phyloP scores from a whole-genome alignment of 2,113 vertebrate species.

The Xenus cinereus region DNA sequence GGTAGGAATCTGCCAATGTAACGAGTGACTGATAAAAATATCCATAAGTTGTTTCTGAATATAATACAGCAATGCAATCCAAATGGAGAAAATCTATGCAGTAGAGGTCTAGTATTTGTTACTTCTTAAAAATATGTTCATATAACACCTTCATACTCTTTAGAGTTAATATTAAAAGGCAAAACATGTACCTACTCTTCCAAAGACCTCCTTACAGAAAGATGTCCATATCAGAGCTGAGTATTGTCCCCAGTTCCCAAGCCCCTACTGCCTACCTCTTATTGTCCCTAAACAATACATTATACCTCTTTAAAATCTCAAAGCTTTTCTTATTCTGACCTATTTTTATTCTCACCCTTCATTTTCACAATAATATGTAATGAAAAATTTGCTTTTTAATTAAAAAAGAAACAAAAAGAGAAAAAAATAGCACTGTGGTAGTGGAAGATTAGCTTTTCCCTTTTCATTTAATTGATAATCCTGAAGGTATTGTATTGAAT shows the following conservation, averaged over 20 bases:
- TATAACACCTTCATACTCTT: not conserved
- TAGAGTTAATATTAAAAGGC: not conserved
- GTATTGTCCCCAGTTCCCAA: not conserved
- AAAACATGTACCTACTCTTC: not conserved
- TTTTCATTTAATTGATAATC: constrained; percentile 16
- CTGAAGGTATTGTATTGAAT: not conserved
- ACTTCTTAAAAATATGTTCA: not conserved
- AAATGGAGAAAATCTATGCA: not conserved
- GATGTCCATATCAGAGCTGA: not conserved
- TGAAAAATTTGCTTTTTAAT: constrained; percentile 12
- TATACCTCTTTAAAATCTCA: not conserved
- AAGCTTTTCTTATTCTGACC: not conserved
- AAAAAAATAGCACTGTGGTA: not conserved
- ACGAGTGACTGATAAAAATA: not conserved
- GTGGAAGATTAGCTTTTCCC: not conserved
- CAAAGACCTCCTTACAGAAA: not conserved
- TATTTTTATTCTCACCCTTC: not conserved
- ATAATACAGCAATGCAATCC: not conserved
- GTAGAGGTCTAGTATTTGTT: not conserved
- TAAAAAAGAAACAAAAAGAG: not conserved
- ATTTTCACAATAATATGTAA: not conserved
- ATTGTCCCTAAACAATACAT: not conserved
- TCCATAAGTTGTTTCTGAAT: not conserved
- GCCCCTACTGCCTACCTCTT: not conserved
- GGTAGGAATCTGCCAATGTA: not conserved